Base-by-base conservation (phyloP, 2,797 vertebrate species). In the Gouania willdenowi region DNA sequence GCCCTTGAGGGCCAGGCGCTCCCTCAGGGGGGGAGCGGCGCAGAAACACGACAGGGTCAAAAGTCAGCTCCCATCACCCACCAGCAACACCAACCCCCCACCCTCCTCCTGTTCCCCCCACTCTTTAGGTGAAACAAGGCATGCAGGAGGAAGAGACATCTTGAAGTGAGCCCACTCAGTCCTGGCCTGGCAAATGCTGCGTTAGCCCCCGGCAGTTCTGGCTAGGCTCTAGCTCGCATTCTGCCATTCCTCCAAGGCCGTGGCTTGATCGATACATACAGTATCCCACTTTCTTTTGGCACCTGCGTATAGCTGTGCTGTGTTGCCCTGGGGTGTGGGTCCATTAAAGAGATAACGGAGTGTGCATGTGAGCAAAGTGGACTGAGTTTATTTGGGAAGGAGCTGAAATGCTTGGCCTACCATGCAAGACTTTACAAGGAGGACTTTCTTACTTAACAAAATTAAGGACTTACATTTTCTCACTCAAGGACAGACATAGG, bases 231-330 rank as follows among this genome's bases (percentile, higher is more conserved):
- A 48, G 59, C 66, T 79, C 57, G 48, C 62, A 48, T 28, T n/a
- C n/a, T 35, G 63, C 74, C 69, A 71, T 65, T 77, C 69, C 81
- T 84, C 80, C 77, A 82, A 74, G 75, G 80, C 82, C 80, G 71
- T 42, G 73, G 65, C 66, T 40, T 55, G 75, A 87, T 87, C 82
- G 26, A 82, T 79, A 81, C 69, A 5, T 67, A 68, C 65, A 75
- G 70, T 58, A 79, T 79, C n/a, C n/a, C n/a, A n/a, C n/a, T n/a
- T 79, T 79, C 66, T 79, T 81, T 82, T 80, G 79, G 75, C 83
- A 84, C 75, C 74, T 66, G 61, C 76, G 67, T 70, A 69, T 80
- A 70, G 71, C 77, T 70, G n/a, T 45, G 68, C 66, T 61, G 71
- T 29, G 51, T 34, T 42, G 82, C 84, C 79, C 70, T 30, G 44